These are phyloP conservation scores for Goniozus legneri DNA, from an alignment of 1,140 invertebrate species.

Conservation along the genomic window DNA sequence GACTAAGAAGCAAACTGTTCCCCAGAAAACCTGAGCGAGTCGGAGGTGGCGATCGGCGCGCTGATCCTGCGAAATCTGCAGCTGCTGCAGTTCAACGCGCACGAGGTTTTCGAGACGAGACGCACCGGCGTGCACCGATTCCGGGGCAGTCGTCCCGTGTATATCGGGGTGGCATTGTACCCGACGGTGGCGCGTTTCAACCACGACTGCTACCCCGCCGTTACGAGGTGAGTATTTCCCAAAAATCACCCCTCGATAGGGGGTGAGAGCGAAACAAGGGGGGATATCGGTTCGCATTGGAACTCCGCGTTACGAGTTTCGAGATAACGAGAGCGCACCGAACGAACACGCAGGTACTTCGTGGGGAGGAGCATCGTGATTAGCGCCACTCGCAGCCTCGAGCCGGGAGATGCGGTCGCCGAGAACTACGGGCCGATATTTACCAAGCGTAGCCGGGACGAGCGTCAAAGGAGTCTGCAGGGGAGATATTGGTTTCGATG, in stretches of 20 bases:
- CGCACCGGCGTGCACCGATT: constrained; percentile 55
- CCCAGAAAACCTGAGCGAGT: constrained; percentile 21
- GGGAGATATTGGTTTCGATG: constrained; percentile 82
- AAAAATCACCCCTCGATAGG: no score
- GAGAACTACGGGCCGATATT: constrained; percentile 88
- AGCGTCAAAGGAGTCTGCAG: constrained; percentile 63
- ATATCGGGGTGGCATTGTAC: constrained; percentile 79
- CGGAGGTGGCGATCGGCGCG: constrained; percentile 58
- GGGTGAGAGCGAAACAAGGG: no score
- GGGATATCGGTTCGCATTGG: no score
- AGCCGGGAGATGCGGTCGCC: constrained; percentile 63
- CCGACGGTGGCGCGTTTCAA: constrained; percentile 80
- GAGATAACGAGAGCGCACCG: no score
- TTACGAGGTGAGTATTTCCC: constrained; percentile 61
- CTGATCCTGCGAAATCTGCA: constrained; percentile 72
- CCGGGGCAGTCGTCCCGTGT: constrained; percentile 56
- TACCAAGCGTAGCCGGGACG: constrained; percentile 60
- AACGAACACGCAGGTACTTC: no score
- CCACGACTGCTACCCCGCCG: constrained; percentile 81
- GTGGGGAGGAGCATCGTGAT: constrained; percentile 71
- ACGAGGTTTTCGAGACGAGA: constrained; percentile 78
- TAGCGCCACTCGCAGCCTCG: constrained; percentile 62
- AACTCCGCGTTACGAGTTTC: no score
- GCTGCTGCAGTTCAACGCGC: constrained; percentile 84
- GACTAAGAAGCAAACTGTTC: constrained; percentile 5